Evolutionary conservation across 2,888 invertebrate species (phyloP).

Genomic region (Drosophila cognata): DNA sequence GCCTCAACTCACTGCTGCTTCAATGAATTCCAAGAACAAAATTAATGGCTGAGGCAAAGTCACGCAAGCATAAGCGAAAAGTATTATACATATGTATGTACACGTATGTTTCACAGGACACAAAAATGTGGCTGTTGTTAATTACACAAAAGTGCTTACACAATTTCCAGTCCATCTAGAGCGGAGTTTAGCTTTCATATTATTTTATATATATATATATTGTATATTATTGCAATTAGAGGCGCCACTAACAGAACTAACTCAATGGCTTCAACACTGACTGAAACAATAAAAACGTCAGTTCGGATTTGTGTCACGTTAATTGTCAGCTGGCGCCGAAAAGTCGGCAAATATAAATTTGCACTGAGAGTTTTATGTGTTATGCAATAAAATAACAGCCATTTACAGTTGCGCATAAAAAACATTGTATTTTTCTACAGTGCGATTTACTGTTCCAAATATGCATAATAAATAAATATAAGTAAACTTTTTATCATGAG

Average conservation of each 20-base stretch:
- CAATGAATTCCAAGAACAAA: conserved; percentile 45
- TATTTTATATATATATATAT: not conserved
- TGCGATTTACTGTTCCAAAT: not conserved
- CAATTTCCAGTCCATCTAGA: conserved; percentile 4
- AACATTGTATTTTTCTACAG: not conserved
- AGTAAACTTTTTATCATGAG: not conserved
- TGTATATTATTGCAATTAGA: not conserved
- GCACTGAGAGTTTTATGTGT: not conserved
- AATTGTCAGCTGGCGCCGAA: conserved; percentile 1
- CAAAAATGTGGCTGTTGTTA: not conserved
- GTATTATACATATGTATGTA: conserved; percentile 7
- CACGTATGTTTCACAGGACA: not conserved
- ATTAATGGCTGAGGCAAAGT: conserved; percentile 39
- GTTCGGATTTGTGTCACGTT: conserved; percentile 3
- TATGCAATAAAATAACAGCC: not conserved
- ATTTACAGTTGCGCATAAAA: not conserved
- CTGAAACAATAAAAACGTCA: conserved; percentile 10
- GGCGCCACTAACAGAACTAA: not conserved
- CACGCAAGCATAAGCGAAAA: conserved; percentile 37
- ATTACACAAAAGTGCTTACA: not conserved
- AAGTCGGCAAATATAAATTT: not conserved
- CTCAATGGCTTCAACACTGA: not conserved
- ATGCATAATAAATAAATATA: not conserved
- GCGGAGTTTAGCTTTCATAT: conserved; percentile 1
- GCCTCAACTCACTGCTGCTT: not conserved